phyloP scores from a whole-genome alignment of 1,140 invertebrate genomes.

The Oncopodura yosiiana region DNA sequence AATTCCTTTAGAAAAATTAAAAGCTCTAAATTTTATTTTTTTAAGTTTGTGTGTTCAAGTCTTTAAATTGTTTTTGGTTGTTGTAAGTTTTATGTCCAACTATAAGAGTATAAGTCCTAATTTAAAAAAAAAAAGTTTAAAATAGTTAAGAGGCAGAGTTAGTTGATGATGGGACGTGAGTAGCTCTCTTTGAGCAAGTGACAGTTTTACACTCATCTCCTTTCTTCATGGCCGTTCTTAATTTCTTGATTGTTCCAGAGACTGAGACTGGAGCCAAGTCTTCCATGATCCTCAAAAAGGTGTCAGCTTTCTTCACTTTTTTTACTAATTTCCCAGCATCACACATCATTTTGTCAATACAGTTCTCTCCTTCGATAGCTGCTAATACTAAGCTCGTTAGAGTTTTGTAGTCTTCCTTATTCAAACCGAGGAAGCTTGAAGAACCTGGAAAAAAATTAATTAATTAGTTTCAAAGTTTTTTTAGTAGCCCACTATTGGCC shows the following conservation, averaged over 20 bases:
- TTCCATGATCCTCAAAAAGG: slow-evolving; percentile 35
- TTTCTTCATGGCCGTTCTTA: slow-evolving; percentile 35
- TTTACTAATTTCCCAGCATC: slow-evolving; percentile 35
- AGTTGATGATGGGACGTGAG: too few relatives aligned
- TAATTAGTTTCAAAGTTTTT: not conserved
- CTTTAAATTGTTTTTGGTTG: too few relatives aligned
- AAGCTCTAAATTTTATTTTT: too few relatives aligned
- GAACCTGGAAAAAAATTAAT: slow-evolving; percentile 1
- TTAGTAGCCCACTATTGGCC: too few relatives aligned
- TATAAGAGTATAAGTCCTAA: too few relatives aligned
- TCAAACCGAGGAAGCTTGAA: slow-evolving; percentile 31
- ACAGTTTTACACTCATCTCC: slow-evolving; percentile 33
- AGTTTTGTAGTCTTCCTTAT: slow-evolving; percentile 32
- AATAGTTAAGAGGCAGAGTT: too few relatives aligned
- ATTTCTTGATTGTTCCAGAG: slow-evolving; percentile 32
- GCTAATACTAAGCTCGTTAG: slow-evolving; percentile 33
- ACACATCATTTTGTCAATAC: slow-evolving; percentile 35
- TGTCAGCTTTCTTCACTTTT: slow-evolving; percentile 35
- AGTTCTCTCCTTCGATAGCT: slow-evolving; percentile 36
- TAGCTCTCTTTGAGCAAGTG: slow-evolving; percentile 29
- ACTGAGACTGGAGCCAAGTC: slow-evolving; percentile 33
- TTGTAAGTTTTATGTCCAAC: too few relatives aligned
- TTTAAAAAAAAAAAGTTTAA: too few relatives aligned
- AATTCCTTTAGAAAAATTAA: too few relatives aligned
- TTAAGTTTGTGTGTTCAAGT: too few relatives aligned